Evolutionary conservation across 2,888 invertebrate species (phyloP), one percentile per base, ranked within the genome.

Genomic region (Timema cristinae): DNA sequence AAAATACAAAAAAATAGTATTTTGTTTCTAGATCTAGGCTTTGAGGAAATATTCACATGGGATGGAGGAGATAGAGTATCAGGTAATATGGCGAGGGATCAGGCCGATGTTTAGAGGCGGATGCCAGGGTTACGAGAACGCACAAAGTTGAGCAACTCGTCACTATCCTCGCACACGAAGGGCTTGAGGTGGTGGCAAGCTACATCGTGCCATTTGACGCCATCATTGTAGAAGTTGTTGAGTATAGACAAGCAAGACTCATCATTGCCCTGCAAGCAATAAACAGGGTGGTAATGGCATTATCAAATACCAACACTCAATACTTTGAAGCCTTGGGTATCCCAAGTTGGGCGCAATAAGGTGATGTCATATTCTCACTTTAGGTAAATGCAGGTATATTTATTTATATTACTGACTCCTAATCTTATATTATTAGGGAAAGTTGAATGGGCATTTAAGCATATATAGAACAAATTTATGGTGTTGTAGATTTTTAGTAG

Each of bases 191-290:
- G 93, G 81, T 93, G 92, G 81, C 93, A 93, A 77, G 93, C 93
- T 52, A 93, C 93, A 81, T 93, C 93, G 85, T 93, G 93, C 93
- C 92, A 93, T 82, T 92, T 92, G 80, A 92, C 85, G 75, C 93
- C 93, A 80, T 93, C 93, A 80, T 91, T 92, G 87, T 95, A 95
- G 87, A 95, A 94, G 83, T 95, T 94, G 85, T 95, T 95, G 80
- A 95, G 84, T 78, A 95, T 92, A 71, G 94, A 91, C 79, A 95
- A 82, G 81, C 95, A 95, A 61, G 94, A 94, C 84, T 95, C 95
- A 81, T 95, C 95, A 80, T 94, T 94, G 77, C 94, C 94, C 91
- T 91, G 83, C 68, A 81, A 81, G 32, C 32, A 32, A 32, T 32
- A 32, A 32, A 32, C 32, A 32, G 4, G 1, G 32, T 32, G 32